These are phyloP conservation scores for Hippocampus mohnikei DNA, from an alignment of 2,113 vertebrate genomes.

Conservation along the genomic window DNA sequence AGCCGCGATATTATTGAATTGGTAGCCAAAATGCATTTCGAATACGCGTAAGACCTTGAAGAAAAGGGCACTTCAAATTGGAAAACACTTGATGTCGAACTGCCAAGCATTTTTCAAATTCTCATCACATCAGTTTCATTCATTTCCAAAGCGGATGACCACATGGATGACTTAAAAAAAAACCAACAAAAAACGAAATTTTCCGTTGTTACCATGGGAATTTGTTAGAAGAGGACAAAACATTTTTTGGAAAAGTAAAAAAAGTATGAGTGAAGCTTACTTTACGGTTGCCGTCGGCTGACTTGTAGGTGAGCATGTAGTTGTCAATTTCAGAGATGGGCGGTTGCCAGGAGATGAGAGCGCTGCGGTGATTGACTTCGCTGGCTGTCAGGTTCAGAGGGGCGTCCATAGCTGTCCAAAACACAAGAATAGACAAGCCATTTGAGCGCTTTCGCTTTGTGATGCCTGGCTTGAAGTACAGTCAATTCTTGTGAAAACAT, in stretches of 20 bases:
- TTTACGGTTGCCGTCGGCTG: slow-evolving; percentile 83
- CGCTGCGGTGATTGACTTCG: slow-evolving; percentile 88
- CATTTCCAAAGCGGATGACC: neutral
- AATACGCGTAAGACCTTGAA: neutral
- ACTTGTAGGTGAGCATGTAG: slow-evolving; percentile 92
- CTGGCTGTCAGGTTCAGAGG: slow-evolving; percentile 89
- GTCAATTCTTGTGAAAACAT: neutral
- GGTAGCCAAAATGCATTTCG: neutral
- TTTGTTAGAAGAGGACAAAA: neutral
- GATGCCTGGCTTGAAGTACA: neutral
- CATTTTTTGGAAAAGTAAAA: neutral
- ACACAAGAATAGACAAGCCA: neutral
- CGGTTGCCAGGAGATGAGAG: slow-evolving; percentile 90
- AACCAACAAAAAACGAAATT: no score
- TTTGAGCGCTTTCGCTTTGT: neutral
- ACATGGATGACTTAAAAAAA: no score
- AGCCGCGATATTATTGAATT: neutral
- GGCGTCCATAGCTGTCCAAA: slow-evolving; percentile 83
- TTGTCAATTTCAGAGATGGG: slow-evolving; percentile 88
- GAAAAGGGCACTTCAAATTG: neutral
- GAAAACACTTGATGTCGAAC: no score
- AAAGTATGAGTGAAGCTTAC: slow-evolving; percentile 59
- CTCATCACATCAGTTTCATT: neutral
- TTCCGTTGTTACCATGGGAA: neutral
- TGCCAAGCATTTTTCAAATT: no score